Evolutionary conservation across 2,113 vertebrate genomes (phyloP).

Genomic region (Varanus salvator): DNA sequence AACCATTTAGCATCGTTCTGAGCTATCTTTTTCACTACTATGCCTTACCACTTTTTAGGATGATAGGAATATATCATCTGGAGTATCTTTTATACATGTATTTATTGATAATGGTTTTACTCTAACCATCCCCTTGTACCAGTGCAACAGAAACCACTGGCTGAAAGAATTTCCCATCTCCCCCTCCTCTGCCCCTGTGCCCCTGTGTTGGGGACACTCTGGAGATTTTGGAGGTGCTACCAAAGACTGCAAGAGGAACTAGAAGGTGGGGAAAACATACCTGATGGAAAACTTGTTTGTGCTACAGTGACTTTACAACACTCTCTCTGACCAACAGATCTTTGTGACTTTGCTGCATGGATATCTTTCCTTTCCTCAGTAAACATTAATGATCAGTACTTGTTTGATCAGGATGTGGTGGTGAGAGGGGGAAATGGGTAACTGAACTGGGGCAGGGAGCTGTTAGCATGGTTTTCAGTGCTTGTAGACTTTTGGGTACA

Average conservation of each 20-base stretch:
- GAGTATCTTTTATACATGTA: constrained; percentile 1
- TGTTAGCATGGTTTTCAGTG: neutral
- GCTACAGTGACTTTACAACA: too few relatives aligned
- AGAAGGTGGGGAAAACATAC: too few relatives aligned
- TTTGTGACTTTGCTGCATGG: too few relatives aligned
- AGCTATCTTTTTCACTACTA: neutral
- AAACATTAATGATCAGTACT: neutral
- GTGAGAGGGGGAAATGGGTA: neutral
- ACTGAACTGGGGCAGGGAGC: neutral
- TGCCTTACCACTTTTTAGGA: constrained; percentile 38
- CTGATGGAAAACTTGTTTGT: too few relatives aligned
- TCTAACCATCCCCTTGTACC: too few relatives aligned
- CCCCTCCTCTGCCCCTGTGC: too few relatives aligned
- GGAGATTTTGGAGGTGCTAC: too few relatives aligned
- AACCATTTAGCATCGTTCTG: fast-evolving
- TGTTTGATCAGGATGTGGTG: neutral
- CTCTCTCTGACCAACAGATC: neutral
- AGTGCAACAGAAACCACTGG: too few relatives aligned
- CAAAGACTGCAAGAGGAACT: too few relatives aligned
- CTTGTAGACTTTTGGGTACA: neutral
- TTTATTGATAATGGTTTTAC: fast-evolving
- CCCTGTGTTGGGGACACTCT: too few relatives aligned
- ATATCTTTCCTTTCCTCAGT: neutral
- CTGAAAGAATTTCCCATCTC: too few relatives aligned
- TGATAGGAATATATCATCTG: neutral